Base-by-base conservation (phyloP, 2,797 vertebrate species). In the Oceanodroma leucorhoa region DNA sequence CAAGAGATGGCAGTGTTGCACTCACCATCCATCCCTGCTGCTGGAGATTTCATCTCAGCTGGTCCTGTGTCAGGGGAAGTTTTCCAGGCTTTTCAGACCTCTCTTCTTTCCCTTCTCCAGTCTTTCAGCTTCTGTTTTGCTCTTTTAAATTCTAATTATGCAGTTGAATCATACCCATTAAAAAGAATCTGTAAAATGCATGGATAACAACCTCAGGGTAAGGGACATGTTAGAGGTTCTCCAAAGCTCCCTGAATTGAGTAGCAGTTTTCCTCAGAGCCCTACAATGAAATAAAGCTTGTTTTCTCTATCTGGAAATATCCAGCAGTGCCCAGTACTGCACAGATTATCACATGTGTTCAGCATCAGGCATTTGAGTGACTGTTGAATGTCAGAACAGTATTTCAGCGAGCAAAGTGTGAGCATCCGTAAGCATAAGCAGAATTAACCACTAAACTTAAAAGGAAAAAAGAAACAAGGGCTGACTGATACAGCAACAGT, bases 1-100 rank as follows among this genome's bases (percentile, higher is more conserved):
- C 96, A 95, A 93, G 83, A 97, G 96, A 91, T 96, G 96, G 96
- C 95, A 96, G 89, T 96, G 77, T 96, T 96, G 94, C 87, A 94
- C 89, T 94, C 95, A 79, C 70, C 95, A 88, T 90, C 43, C 7
- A 0, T 58, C 69, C 45, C 46, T 72, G 87, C 41, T 92, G 72
- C 89, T 91, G 73, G 72, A 83, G 84, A 72, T 86, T 88, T 92
- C 61, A 36, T 46, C 61, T 88, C 76, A 81, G 46, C 58, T 51
- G 3, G 69, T 70, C 65, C 87, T 46, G 40, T 83, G 48, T 87
- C 81, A 79, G 76, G 41, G 84, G 75, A 91, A 91, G 76, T 69
- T 93, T 96, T 75, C 80, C 69, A 90, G 76, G 72, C 2, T 94
- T 88, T 94, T 90, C 76, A 93, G 65, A 51, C 24, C 38, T 83